phyloP scores from a whole-genome alignment of 2,888 invertebrate genomes.

The Nemotelus nigrinus region DNA sequence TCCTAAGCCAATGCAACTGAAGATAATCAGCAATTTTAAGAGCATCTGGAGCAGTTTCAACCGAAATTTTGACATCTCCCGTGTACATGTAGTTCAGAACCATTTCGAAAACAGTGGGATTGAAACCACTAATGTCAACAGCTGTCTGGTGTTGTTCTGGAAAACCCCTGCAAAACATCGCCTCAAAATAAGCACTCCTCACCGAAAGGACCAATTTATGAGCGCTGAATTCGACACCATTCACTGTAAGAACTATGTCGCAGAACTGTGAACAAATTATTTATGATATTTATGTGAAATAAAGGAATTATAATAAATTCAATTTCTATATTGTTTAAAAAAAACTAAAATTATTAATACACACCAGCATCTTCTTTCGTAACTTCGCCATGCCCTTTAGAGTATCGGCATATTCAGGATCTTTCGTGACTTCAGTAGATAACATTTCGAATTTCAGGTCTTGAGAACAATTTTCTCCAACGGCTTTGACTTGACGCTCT shows the following conservation, averaged over 20 bases:
- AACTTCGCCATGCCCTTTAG: too few relatives aligned
- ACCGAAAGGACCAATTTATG: slow-evolving; percentile 20
- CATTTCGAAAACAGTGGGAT: slow-evolving; percentile 1
- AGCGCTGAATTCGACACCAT: slow-evolving; percentile 12
- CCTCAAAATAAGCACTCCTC: slow-evolving; percentile 25
- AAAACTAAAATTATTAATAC: not conserved
- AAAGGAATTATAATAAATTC: not conserved
- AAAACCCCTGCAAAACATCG: slow-evolving; percentile 33
- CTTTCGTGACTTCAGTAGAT: too few relatives aligned
- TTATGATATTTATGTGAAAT: not conserved
- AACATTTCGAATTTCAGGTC: too few relatives aligned
- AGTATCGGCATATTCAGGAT: too few relatives aligned
- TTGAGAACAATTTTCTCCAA: too few relatives aligned
- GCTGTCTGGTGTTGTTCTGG: slow-evolving; percentile 8
- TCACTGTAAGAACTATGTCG: slow-evolving; percentile 20
- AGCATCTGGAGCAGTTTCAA: slow-evolving; percentile 4
- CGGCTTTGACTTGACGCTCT: too few relatives aligned
- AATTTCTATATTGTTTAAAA: not conserved
- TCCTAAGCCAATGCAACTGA: slow-evolving; percentile 28
- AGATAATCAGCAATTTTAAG: slow-evolving; percentile 18
- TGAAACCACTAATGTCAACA: slow-evolving; percentile 12
- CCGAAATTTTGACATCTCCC: not conserved
- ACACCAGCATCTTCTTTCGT: too few relatives aligned
- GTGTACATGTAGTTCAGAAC: slow-evolving; percentile 30
- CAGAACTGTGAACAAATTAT: slow-evolving; percentile 4